These are phyloP conservation scores for Gavia stellata DNA, from an alignment of 2,113 vertebrate genomes.

Conservation along the genomic window DNA sequence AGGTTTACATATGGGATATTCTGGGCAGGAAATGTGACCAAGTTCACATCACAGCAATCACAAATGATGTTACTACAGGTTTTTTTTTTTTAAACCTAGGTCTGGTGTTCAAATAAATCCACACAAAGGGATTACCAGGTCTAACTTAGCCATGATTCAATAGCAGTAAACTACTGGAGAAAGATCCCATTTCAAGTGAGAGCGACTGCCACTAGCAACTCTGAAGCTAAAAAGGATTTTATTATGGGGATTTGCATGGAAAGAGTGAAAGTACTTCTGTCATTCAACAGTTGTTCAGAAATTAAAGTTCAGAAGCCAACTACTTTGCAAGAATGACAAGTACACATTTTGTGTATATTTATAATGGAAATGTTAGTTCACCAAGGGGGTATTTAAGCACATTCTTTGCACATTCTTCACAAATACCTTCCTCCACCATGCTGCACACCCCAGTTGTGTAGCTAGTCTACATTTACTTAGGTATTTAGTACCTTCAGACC, in stretches of 20 bases:
- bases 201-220: fast-evolving
- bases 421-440: background rate
- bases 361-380: background rate
- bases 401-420: background rate
- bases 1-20: background rate
- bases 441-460: background rate
- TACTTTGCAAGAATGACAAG: background rate
- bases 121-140: background rate
- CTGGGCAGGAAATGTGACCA: background rate
- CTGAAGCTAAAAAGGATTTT: background rate
- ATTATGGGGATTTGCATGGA: background rate
- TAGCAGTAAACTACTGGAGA: background rate
- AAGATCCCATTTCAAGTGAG: background rate
- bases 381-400: background rate
- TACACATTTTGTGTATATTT: background rate
- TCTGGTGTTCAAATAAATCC: background rate
- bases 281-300: background rate
- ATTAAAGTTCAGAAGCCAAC: background rate
- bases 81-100: background rate
- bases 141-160: background rate
- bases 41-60: background rate
- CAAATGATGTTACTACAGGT: background rate
- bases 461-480: background rate
- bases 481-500: background rate
- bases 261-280: background rate